A percentile compares a stretch with the other conserved stretches of the same genome.
Evolutionary conservation across 1,140 invertebrate genomes (phyloP).

Genomic region (Mesaphorura yosii): DNA sequence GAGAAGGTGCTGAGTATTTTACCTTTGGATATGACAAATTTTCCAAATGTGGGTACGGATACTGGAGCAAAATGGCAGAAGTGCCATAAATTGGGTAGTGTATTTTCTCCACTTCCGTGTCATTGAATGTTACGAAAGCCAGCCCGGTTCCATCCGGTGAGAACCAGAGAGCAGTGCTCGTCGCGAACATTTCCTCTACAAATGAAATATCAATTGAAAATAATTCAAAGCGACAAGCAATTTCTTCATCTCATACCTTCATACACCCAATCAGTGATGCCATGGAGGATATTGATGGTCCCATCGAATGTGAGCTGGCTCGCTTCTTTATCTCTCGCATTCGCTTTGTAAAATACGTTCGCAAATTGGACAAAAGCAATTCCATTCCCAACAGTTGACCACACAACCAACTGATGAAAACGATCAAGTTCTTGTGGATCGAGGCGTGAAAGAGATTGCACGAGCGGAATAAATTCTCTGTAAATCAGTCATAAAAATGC

Average conservation of each 20-base stretch:
- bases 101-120: conserved; percentile 45
- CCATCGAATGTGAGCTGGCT: conserved; percentile 42
- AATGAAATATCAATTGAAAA: conserved; percentile 20
- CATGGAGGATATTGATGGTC: conserved; percentile 60
- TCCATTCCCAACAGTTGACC: conserved; percentile 57
- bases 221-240: neutral
- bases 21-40: conserved; percentile 74
- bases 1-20: neutral
- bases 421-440: conserved; percentile 30
- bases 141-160: conserved; percentile 63
- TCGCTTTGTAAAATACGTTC: conserved; percentile 61
- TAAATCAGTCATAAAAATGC: neutral
- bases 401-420: conserved; percentile 52
- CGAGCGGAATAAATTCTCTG: too few species aligned
- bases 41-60: conserved; percentile 34
- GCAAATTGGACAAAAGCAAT: conserved; percentile 65
- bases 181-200: conserved; percentile 79
- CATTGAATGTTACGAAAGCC: conserved; percentile 74
- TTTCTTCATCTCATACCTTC: conserved; percentile 45
- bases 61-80: conserved; percentile 34
- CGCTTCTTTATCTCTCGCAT: conserved; percentile 38
- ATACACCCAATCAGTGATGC: conserved; percentile 68
- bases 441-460: too few species aligned
- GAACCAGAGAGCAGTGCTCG: conserved; percentile 78
- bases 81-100: conserved; percentile 40